Conservation (phyloP, 2,113 vertebrate species). For the Erythrocercus mccallii region DNA sequence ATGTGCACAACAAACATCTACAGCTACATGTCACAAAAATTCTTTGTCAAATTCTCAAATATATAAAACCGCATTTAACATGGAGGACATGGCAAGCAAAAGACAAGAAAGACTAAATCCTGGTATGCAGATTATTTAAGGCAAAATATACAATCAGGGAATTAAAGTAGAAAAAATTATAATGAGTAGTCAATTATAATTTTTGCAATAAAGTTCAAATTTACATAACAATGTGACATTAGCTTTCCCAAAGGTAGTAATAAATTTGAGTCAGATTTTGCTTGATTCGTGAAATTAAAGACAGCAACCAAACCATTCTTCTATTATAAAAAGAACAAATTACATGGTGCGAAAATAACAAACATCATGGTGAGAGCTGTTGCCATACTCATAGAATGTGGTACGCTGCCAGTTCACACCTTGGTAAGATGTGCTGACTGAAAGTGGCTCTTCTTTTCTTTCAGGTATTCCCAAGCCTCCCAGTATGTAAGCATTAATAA, state of each 20-base stretch:
- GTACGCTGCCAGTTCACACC: background rate
- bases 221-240: background rate
- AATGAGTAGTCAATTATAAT: background rate
- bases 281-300: background rate
- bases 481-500: background rate
- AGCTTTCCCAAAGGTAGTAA: background rate
- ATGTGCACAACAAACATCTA: background rate
- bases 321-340: background rate
- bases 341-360: background rate
- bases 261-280: background rate
- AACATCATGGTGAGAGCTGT: background rate
- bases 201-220: background rate
- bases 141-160: background rate
- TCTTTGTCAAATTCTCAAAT: background rate
- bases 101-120: background rate
- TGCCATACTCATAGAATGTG: background rate
- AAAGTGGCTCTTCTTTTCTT: background rate
- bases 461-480: background rate
- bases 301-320: background rate
- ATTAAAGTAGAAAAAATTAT: background rate
- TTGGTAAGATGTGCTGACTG: background rate
- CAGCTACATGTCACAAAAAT: background rate
- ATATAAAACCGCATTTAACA: background rate
- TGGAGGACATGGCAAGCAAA: background rate
- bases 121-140: background rate